Conservation (phyloP, 2,888 invertebrate genomes). For the Serrognathus titanus region DNA sequence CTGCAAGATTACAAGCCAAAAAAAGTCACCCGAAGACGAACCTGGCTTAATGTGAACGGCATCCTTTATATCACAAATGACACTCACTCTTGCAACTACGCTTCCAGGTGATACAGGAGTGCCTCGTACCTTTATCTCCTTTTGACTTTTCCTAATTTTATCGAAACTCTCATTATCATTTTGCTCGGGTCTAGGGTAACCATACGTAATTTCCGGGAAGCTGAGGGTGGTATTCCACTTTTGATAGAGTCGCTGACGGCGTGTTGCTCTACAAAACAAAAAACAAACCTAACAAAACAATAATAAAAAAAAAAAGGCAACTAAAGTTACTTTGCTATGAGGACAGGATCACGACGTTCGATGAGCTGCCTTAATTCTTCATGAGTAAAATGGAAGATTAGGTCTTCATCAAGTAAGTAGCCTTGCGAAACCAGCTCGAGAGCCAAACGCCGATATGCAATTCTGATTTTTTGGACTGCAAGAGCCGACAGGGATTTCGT, state of each 20-base stretch:
- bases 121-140: slow-evolving; percentile 46
- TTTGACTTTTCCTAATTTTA: slow-evolving; percentile 11
- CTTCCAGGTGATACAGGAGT: slow-evolving; percentile 71
- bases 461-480: slow-evolving; percentile 57
- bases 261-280: slow-evolving; percentile 56
- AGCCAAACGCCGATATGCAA: slow-evolving; percentile 58
- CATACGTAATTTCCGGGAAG: slow-evolving; percentile 59
- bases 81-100: slow-evolving; percentile 67
- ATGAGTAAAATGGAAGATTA: slow-evolving; percentile 66
- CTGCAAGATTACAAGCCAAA: not conserved
- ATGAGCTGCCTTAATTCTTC: slow-evolving; percentile 62
- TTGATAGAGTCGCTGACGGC: slow-evolving; percentile 60
- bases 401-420: slow-evolving; percentile 59
- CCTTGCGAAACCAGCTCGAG: slow-evolving; percentile 59
- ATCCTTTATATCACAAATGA: slow-evolving; percentile 67
- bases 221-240: slow-evolving; percentile 58
- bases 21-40: slow-evolving; percentile 18
- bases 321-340: slow-evolving; percentile 59
- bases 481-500: slow-evolving; percentile 61
- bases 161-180: slow-evolving; percentile 21
- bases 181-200: slow-evolving; percentile 31
- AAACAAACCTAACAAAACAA: not conserved
- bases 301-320: not conserved
- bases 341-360: slow-evolving; percentile 50
- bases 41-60: slow-evolving; percentile 41